Percentiles rank a stretch among this genome's conserved stretches.
Evolutionary conservation across 2,113 vertebrate genomes (phyloP).

Genomic region (Hypanus sabinus): DNA sequence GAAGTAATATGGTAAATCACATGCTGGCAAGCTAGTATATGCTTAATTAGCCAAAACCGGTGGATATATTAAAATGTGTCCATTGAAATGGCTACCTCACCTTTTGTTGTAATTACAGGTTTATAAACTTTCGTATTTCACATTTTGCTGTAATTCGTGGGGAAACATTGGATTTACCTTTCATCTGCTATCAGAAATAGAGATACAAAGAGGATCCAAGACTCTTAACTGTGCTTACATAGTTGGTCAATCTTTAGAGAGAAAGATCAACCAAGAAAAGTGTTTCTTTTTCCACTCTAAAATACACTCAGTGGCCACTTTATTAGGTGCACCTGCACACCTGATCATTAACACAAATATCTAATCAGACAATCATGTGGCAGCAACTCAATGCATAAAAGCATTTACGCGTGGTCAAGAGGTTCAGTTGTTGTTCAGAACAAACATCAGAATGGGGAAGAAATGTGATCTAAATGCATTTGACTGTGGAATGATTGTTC

Average conservation of each 20-base stretch:
- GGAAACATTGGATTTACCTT: not conserved
- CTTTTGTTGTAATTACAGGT: not conserved
- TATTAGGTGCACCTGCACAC: no score
- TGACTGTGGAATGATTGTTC: no score
- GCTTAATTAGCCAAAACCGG: not conserved
- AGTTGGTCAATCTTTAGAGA: not conserved
- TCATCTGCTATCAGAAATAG: not conserved
- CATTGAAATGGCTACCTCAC: not conserved
- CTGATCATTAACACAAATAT: no score
- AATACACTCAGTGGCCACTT: no score
- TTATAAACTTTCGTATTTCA: not conserved
- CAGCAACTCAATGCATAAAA: no score
- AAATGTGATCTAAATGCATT: no score
- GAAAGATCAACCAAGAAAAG: not conserved
- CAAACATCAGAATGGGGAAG: no score
- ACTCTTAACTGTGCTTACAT: not conserved
- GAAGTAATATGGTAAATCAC: not conserved
- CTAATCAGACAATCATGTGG: no score
- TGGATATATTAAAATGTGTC: not conserved
- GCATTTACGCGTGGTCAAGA: no score
- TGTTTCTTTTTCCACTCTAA: not conserved
- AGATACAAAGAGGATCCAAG: not conserved
- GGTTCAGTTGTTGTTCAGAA: no score
- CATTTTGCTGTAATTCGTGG: not conserved
- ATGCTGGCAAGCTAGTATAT: not conserved